phyloP scores from a whole-genome alignment of 2,113 vertebrate genomes.

The Neotragus moschatus region DNA sequence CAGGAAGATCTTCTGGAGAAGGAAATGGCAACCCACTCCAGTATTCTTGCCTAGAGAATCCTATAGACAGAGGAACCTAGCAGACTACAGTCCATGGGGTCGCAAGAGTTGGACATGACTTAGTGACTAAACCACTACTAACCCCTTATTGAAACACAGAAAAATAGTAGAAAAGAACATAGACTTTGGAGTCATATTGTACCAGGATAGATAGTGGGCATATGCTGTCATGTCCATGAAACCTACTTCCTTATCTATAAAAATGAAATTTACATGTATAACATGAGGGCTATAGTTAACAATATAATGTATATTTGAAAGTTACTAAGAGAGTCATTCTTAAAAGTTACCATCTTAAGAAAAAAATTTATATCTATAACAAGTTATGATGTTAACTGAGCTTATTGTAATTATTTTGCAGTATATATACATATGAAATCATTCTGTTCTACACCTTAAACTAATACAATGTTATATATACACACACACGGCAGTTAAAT shows the following conservation, averaged over 20 bases:
- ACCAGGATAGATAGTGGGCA: accelerated
- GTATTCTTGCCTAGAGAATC: neutral
- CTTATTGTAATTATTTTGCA: neutral
- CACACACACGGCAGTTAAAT: neutral
- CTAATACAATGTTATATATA: neutral
- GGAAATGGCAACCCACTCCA: neutral
- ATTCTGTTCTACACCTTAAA: neutral
- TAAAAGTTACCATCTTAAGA: neutral
- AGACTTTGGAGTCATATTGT: neutral
- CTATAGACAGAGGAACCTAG: neutral
- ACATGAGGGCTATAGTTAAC: neutral
- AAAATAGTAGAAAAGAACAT: neutral
- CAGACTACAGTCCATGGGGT: neutral
- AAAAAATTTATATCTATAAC: neutral
- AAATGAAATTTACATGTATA: neutral
- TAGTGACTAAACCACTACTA: neutral
- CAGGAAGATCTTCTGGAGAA: neutral
- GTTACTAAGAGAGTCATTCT: neutral
- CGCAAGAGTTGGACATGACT: neutral
- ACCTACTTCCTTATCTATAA: neutral
- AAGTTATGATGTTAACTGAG: neutral
- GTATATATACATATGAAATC: neutral
- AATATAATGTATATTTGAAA: neutral
- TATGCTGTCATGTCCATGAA: neutral
- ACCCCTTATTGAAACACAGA: neutral